Evolutionary conservation across 2,113 vertebrate species (phyloP).

Genomic region (Climacteris rufus): DNA sequence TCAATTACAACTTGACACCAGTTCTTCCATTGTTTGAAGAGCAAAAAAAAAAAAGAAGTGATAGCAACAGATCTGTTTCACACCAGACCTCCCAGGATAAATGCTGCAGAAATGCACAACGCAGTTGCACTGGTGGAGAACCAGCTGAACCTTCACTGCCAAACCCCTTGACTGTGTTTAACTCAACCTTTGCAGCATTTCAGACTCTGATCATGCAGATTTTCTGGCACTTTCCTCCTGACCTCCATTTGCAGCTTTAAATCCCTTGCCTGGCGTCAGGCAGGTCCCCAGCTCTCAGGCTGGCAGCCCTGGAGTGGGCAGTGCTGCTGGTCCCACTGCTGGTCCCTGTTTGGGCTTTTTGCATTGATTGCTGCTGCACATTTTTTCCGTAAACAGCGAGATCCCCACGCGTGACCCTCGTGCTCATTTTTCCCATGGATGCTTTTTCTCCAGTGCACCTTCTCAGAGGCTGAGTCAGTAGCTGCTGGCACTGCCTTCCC

Average conservation of each 20-base stretch:
- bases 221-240: background rate
- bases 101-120: background rate
- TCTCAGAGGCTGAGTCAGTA: conserved; percentile 17
- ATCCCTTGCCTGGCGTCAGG: accelerated
- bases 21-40: background rate
- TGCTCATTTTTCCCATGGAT: background rate
- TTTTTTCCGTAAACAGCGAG: background rate
- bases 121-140: background rate
- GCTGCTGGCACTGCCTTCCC: conserved; percentile 30
- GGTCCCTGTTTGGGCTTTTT: background rate
- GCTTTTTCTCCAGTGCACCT: conserved; percentile 22
- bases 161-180: accelerated
- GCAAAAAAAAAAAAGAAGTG: background rate
- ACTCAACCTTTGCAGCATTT: accelerated
- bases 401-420: accelerated
- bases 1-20: background rate
- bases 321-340: background rate
- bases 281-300: accelerated
- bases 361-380: background rate
- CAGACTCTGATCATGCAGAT: background rate
- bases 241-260: background rate
- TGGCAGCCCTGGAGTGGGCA: background rate
- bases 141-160: background rate
- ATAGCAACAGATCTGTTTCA: background rate
- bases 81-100: background rate